Base-by-base conservation (phyloP, 2,113 vertebrate genomes). In the Toxotes jaculatrix region DNA sequence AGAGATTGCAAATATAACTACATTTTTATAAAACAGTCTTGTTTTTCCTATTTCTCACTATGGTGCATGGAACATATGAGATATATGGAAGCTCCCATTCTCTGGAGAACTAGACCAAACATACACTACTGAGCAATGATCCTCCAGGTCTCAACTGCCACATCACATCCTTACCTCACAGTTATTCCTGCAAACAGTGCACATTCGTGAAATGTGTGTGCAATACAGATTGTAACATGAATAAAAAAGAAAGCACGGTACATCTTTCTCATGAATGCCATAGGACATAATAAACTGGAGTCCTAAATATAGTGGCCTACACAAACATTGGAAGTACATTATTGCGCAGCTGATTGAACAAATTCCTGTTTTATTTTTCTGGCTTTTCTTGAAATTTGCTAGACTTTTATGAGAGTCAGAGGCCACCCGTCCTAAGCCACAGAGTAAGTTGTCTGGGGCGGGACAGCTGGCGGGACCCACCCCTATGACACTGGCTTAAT, bases 401-500 rank as follows among this genome's bases (percentile, higher is more conserved):
- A 62, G 64, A 79, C 53, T 51, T 78, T 74, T 42, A 62, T n/a
- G 42, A 64, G 67, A 76, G 11, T 23, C 59, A 59, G 51, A 74
- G 42, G 62, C 21, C 14, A 70, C 60, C 53, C 60, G 19, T 40
- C 38, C 61, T 71, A 78, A 86, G 83, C 59, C 75, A 74, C 31
- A 23, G 49, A 82, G 53, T 64, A 64, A 73, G 68, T 59, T 56
- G 59, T 84, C 78, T 55, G 59, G 61, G 60, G 65, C 53, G 55
- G 51, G 42, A 86, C 83, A 90, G 80, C 85, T 84, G 85, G 74
- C 9, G 5, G 63, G 78, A 71, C 79, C 56, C 59, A 61, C 49
- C 61, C 57, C 68, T 32, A 16, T 27, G 14, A 81, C 77, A 80
- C 2, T 70, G 77, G 79, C 69, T 83, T 90, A 90, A 86, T 86